These are phyloP conservation scores for Lepus timidus DNA, from an alignment of 2,113 vertebrate species.

Conservation along the genomic window DNA sequence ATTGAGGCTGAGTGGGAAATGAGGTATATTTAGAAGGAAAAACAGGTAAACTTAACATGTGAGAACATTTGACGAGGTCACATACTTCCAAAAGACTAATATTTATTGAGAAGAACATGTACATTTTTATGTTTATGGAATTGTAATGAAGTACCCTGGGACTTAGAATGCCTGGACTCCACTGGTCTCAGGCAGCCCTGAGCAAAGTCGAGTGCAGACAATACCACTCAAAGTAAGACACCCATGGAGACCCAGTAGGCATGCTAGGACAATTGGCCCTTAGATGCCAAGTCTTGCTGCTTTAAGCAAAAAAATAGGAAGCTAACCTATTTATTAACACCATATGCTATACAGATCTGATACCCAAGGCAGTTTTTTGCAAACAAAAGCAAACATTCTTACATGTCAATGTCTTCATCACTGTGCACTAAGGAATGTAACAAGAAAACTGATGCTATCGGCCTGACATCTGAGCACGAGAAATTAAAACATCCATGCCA, in stretches of 20 bases:
- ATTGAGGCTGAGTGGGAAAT: not conserved
- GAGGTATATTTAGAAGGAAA: not conserved
- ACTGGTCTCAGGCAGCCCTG: not conserved
- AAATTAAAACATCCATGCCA: not conserved
- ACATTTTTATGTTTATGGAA: no score
- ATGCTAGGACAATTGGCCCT: not conserved
- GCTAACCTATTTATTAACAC: not conserved
- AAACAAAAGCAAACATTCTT: not conserved
- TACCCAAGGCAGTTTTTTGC: not conserved
- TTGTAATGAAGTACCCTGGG: no score
- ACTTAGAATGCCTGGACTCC: not conserved
- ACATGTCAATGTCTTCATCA: not conserved
- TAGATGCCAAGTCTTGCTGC: not conserved
- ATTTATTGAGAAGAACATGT: not conserved
- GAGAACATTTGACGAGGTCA: not conserved
- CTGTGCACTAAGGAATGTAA: not conserved
- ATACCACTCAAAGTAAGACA: not conserved
- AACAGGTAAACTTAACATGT: not conserved
- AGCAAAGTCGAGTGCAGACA: not conserved
- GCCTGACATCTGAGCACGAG: not conserved
- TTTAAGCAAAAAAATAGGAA: not conserved
- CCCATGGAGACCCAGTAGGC: not conserved
- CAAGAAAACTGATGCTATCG: not conserved
- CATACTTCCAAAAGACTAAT: not conserved
- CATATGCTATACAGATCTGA: not conserved